These are phyloP conservation scores for Plectropomus leopardus DNA, from an alignment of 2,113 vertebrate species.

Conservation along the genomic window DNA sequence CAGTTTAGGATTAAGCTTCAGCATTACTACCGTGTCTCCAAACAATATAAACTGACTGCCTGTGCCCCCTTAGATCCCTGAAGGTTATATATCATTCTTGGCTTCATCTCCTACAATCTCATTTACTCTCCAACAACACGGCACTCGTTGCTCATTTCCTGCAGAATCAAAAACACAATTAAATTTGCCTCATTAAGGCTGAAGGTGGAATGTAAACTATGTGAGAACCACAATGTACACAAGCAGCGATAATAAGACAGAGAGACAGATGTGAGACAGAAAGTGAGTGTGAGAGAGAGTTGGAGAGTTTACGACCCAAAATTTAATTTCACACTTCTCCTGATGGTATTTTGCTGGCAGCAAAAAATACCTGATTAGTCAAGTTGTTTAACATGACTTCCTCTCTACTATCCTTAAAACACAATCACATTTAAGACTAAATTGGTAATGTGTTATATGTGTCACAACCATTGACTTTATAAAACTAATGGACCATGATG, in stretches of 20 bases:
- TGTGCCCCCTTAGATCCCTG: background rate
- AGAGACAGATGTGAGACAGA: background rate
- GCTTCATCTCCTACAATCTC: background rate
- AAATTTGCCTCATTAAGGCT: conserved; percentile 55
- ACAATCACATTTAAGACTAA: too few relatives aligned
- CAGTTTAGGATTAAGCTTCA: background rate
- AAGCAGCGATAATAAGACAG: conserved; percentile 16
- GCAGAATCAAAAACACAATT: conserved; percentile 41
- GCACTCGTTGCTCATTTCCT: conserved; percentile 55
- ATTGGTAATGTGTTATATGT: too few relatives aligned
- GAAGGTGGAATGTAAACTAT: conserved; percentile 48
- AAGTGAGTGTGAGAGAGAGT: background rate
- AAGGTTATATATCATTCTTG: background rate
- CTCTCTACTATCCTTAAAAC: too few relatives aligned
- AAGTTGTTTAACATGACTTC: conserved; percentile 3
- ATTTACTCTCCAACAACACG: conserved; percentile 3
- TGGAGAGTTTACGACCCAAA: background rate
- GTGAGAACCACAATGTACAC: conserved; percentile 37
- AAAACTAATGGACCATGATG: too few relatives aligned
- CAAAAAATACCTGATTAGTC: conserved; percentile 28
- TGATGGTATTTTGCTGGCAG: background rate
- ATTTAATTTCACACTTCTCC: conserved; percentile 10
- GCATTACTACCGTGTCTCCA: background rate
- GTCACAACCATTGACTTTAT: too few relatives aligned
- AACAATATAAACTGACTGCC: background rate